Percentiles rank a stretch among this genome's conserved stretches.
Conservation (phyloP, 2,888 invertebrate genomes). For the Notodonta dromedarius region DNA sequence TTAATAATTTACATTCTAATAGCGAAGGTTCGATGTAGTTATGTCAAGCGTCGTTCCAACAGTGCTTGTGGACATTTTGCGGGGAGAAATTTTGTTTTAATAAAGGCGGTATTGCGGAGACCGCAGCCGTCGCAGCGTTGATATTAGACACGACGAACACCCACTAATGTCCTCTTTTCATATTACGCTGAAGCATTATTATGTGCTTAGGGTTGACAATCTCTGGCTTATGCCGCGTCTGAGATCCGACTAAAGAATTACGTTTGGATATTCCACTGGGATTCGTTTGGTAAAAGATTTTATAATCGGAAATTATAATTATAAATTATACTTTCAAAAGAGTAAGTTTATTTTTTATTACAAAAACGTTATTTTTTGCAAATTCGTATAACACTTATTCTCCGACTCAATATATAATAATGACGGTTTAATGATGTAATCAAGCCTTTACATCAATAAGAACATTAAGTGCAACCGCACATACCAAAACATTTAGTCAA, state of each 20-base stretch:
- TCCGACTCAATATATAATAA: too few relatives aligned
- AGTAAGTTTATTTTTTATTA: neutral
- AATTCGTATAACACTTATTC: too few relatives aligned
- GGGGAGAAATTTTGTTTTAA: conserved; percentile 82
- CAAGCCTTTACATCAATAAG: conserved; percentile 27
- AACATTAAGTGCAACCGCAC: conserved; percentile 45
- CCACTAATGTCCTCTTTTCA: conserved; percentile 78
- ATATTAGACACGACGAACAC: conserved; percentile 75
- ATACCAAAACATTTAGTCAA: conserved; percentile 57
- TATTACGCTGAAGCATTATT: conserved; percentile 79
- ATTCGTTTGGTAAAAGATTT: conserved; percentile 12
- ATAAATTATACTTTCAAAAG: neutral
- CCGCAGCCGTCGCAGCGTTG: conserved; percentile 74
- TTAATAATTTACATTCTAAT: conserved; percentile 51
- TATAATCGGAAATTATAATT: neutral
- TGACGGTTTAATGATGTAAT: conserved; percentile 10
- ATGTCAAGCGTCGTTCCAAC: conserved; percentile 48
- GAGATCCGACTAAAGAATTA: conserved; percentile 50
- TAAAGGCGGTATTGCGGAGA: conserved; percentile 72
- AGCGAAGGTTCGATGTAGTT: conserved; percentile 38
- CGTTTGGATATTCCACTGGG: conserved; percentile 35
- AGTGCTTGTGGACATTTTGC: conserved; percentile 73
- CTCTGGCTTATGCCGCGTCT: conserved; percentile 59
- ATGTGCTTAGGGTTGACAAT: conserved; percentile 76
- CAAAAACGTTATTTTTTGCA: neutral